Evolutionary conservation across 2,888 invertebrate species (phyloP), one percentile per base, ranked within the genome.

Genomic region (Ferrisia virgata): DNA sequence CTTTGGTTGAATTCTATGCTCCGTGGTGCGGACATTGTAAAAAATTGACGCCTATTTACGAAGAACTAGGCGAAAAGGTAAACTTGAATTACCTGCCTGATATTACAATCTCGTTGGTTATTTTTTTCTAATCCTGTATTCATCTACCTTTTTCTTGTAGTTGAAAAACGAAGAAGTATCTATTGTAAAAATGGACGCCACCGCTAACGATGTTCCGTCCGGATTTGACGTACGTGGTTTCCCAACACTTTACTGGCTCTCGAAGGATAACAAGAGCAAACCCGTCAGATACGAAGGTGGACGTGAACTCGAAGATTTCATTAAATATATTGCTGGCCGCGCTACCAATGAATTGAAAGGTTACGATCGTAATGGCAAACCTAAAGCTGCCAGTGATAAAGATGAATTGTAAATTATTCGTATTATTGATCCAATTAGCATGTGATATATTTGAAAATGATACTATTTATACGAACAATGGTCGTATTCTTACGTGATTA

Each of bases 21-120:
- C 98, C 98, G 0, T 99, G 98, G 98, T 98, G 97, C 89, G 98
- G 99, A 86, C 99, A 99, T 88, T 99, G 99, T 91, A 99, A 99
- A 90, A 95, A 95, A 89, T 91, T 99, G 79, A 92, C 96, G 1
- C 99, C 99, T 25, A 91, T 96, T 84, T 99, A 92, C 89, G 98
- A 98, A 85, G 98, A 99, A 89, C 91, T 99, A 40, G 99, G 95
- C 53, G 93, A 94, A 85, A 95, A 95, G 90, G 93, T 93, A 88
- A 86, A 25, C 4, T 2, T 43, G 11, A n/a, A n/a, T 76, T 25
- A 1, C 15, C 76, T 76, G 11, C 9, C 1, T 6, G 2, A 64
- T 11, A 25, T 18, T 0, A 58, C 15, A 15, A n/a, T n/a, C 13
- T 82, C 79, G 85, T 53, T 79, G 69, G n/a, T 13, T 58, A 0